Base-by-base conservation (phyloP, 37 sponge, comb jelly and placozoan species). In the Spongilla lacustris region DNA sequence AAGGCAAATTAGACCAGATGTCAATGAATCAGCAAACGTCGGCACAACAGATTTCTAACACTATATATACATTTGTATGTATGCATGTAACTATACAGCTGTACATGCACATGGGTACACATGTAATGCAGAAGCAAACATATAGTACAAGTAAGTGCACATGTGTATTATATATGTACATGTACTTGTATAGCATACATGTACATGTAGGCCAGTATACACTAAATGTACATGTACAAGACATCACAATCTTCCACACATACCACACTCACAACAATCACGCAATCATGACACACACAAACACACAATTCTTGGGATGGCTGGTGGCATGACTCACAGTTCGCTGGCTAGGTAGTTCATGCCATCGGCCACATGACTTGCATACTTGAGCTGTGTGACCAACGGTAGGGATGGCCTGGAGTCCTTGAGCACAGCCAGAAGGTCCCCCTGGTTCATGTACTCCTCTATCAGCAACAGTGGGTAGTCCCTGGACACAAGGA, bases 401-500 rank as follows among this genome's bases (percentile, higher is more conserved):
- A 95, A 75, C 19, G 90, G 85, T 91, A 89, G 87, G 76, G 26
- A n/a, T 0, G 90, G 93, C 34, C 95, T 35, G 22, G 84, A 81
- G 69, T 91, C 93, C 70, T 95, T 92, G 26, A 95, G 68, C 73
- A 95, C 93, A 58, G 82, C 90, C 82, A 91, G 74, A 35, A 95
- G 74, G 69, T 95, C 95, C 14, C 95, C 93, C 31, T 87, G 83
- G 75, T 92, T 95, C 95, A 95, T 95, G 73, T 84, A 95, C 86
- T 94, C 93, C 38, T 86, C 84, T 37, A 95, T 86, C 36, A 95
- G 78, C 22, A 95, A 36, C 67, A 91, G 76, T 49, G 95, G 95
- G 81, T 83, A 91, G 71, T 95, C 90, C 78, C 95, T 95, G 69
- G 38, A 76, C 37, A 13, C 38, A 9, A 6, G 29, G 72, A 70